Percentiles rank a stretch among this genome's conserved stretches.
Evolutionary conservation across 2,113 vertebrate genomes (phyloP).

Genomic region (Ploceus nigricollis): DNA sequence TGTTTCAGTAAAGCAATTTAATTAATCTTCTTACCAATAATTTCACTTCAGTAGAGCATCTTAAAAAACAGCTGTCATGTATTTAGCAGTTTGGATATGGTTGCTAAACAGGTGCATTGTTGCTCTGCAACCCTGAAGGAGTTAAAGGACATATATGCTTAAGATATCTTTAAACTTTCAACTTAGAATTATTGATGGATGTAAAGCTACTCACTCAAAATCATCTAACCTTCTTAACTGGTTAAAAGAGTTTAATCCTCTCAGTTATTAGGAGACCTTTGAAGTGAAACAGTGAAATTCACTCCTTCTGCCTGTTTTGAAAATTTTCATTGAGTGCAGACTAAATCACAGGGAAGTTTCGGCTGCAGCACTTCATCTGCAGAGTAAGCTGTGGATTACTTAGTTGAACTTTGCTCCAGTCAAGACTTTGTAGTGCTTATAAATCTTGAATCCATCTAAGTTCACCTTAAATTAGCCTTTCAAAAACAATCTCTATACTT

Average conservation of each 20-base stretch:
- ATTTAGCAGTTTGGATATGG: not conserved
- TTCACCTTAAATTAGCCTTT: conserved; percentile 77
- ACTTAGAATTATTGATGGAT: conserved; percentile 66
- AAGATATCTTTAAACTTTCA: conserved; percentile 39
- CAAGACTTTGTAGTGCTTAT: conserved; percentile 76
- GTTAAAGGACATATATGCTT: conserved; percentile 34
- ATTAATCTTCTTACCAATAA: conserved; percentile 12
- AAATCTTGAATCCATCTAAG: conserved; percentile 79
- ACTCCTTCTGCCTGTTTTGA: conserved; percentile 78
- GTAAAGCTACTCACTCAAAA: conserved; percentile 68
- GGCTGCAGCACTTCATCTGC: conserved; percentile 61
- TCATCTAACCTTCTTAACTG: conserved; percentile 79
- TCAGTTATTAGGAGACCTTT: conserved; percentile 88
- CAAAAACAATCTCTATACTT: conserved; percentile 69
- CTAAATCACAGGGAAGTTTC: conserved; percentile 59
- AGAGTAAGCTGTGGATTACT: conserved; percentile 69
- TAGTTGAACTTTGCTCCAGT: conserved; percentile 79
- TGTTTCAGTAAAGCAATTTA: not conserved
- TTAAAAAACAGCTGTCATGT: not conserved
- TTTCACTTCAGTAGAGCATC: not conserved
- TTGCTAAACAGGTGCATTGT: not conserved
- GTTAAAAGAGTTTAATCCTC: conserved; percentile 88
- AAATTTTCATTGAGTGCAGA: conserved; percentile 77
- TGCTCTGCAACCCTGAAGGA: not conserved
- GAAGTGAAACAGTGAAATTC: conserved; percentile 83